Base-by-base conservation (phyloP, 2,797 vertebrate species). In the Macropodus opercularis region DNA sequence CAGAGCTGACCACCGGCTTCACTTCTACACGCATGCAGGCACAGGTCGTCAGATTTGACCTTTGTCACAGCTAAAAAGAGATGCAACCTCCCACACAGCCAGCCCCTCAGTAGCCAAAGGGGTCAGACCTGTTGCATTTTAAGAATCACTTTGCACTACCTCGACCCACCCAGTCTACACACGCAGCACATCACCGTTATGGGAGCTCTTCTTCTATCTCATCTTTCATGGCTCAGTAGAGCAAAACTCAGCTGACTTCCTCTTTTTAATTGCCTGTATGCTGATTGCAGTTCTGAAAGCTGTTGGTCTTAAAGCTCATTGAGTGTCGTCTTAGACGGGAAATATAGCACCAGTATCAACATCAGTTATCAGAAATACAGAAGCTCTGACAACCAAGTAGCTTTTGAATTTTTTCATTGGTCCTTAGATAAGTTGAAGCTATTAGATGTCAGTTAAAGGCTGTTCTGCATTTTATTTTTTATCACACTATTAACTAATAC, bases 251-350 rank as follows among this genome's bases (percentile, higher is more conserved):
- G 70, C 75, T 63, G 80, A 72, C 83, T 85, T 85, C 61, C 75
- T 70, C 85, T 85, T 83, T 90, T 90, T 92, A 93, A 92, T 93
- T 91, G 83, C 77, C 70, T 70, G 41, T 38, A 12, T 67, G 50
- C 75, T 90, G 67, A 82, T 90, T 92, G 85, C 67, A 84, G 85
- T 89, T 85, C 75, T 2, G 65, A 71, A 81, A 86, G 72, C 56
- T 43, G 31, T 55, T 47, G 31, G 54, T 63, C 69, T 87, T 84
- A 73, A 89, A 88, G 68, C 81, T 73, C 77, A 24, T 89, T 84
- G 84, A 80, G 43, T 73, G 70, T 63, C 72, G 63, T 83, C 70
- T 87, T 69, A 72, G 69, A 87, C 71, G 62, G 70, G 58, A 63
- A 69, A 84, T 84, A 78, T 58, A 50, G 56, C 65, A 81, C 64